Evolutionary conservation across 2,797 vertebrate genomes (phyloP).

Genomic region (Sebastolobus altivelis): DNA sequence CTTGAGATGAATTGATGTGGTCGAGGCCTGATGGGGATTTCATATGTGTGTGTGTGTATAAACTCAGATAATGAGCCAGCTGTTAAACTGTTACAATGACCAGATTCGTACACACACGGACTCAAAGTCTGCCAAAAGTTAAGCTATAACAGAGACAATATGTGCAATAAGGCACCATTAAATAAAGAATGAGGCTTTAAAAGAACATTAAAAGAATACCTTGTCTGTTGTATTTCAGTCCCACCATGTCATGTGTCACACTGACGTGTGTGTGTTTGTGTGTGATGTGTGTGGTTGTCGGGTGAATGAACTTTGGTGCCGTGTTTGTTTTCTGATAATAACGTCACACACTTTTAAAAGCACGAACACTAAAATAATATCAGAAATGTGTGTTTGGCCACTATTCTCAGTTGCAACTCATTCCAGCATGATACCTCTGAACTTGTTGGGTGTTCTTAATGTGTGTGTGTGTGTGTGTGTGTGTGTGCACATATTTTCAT

Average conservation of each 20-base stretch:
- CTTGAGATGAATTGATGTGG: slow-evolving; percentile 60
- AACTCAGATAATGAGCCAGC: slow-evolving; percentile 68
- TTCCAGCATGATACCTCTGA: slow-evolving; percentile 60
- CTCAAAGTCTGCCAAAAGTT: slow-evolving; percentile 45
- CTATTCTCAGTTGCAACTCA: slow-evolving; percentile 41
- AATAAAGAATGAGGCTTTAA: slow-evolving; percentile 64
- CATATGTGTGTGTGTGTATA: slow-evolving; percentile 59
- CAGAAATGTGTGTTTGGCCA: slow-evolving; percentile 42
- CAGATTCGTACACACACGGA: slow-evolving; percentile 49
- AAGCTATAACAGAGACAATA: slow-evolving; percentile 70
- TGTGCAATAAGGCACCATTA: slow-evolving; percentile 61
- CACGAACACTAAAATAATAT: slow-evolving; percentile 43
- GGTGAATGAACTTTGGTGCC: slow-evolving; percentile 34
- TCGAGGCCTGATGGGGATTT: slow-evolving; percentile 54
- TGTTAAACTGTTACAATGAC: slow-evolving; percentile 67
- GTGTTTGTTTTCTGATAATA: slow-evolving; percentile 61
- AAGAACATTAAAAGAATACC: slow-evolving; percentile 66
- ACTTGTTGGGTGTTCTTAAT: slow-evolving; percentile 74
- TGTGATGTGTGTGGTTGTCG: slow-evolving; percentile 38
- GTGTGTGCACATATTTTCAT: slow-evolving; percentile 53
- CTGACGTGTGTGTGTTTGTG: slow-evolving; percentile 44
- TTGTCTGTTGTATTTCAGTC: slow-evolving; percentile 68
- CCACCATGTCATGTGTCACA: slow-evolving; percentile 64
- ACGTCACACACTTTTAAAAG: slow-evolving; percentile 45
- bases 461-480: slow-evolving; percentile 42